phyloP scores from a whole-genome alignment of 2,113 vertebrate genomes.

The Girardinichthys multiradiatus region DNA sequence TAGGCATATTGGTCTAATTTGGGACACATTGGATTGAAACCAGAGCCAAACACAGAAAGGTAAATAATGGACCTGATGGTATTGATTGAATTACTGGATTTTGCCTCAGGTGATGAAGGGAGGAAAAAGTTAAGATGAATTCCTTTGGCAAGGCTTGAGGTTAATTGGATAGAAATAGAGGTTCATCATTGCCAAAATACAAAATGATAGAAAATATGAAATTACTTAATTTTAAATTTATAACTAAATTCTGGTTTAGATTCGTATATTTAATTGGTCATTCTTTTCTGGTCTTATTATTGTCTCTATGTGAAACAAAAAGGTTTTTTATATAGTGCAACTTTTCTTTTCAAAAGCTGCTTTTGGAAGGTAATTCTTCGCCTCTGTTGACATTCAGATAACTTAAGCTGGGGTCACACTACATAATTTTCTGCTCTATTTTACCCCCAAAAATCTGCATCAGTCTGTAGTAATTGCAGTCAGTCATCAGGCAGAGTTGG shows the following conservation, averaged over 20 bases:
- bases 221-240: too few relatives aligned
- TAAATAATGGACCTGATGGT: slow-evolving; percentile 61
- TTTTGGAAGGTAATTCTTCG: neutral
- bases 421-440: too few relatives aligned
- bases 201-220: neutral
- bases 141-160: slow-evolving; percentile 17
- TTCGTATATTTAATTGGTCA: neutral
- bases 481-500: too few relatives aligned
- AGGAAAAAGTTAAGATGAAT: slow-evolving; percentile 20
- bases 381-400: neutral
- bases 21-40: slow-evolving; percentile 49
- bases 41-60: slow-evolving; percentile 49
- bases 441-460: too few relatives aligned
- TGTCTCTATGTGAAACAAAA: neutral
- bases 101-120: slow-evolving; percentile 51
- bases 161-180: neutral
- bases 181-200: neutral
- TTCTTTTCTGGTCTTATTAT: neutral
- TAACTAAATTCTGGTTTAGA: neutral
- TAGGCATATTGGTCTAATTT: slow-evolving; percentile 53
- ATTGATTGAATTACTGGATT: slow-evolving; percentile 67
- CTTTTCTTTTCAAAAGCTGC: neutral
- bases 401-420: too few relatives aligned
- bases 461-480: too few relatives aligned
- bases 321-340: too few relatives aligned